A percentile compares a stretch with the other conserved stretches of the same genome.
Evolutionary conservation across 2,888 invertebrate species (phyloP).

Genomic region (Aphelenchoides bicaudatus): DNA sequence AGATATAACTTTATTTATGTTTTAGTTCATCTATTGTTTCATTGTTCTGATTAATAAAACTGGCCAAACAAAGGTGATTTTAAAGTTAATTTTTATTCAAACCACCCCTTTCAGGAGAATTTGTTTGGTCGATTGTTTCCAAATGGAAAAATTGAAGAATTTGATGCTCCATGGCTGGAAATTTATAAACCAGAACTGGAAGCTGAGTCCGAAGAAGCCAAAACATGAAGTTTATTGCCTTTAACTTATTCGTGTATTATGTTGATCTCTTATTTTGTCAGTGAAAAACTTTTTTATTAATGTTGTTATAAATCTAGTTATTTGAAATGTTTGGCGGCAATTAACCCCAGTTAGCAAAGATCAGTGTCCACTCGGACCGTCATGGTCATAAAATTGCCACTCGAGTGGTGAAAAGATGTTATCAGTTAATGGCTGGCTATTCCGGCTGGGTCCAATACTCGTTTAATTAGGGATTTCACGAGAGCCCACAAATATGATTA

Average conservation of each 20-base stretch:
- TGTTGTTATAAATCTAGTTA: too few relatives aligned
- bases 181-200: neutral
- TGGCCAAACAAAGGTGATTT: neutral
- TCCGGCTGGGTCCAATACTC: too few relatives aligned
- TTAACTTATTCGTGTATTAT: neutral
- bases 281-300: neutral
- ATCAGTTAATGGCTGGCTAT: too few relatives aligned
- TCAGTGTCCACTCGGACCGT: too few relatives aligned
- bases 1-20: too few relatives aligned
- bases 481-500: too few relatives aligned
- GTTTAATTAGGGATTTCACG: too few relatives aligned
- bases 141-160: constrained; percentile 27
- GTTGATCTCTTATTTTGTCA: neutral
- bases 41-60: neutral
- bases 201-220: neutral
- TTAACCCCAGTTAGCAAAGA: too few relatives aligned
- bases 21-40: constrained; percentile 9
- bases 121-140: neutral
- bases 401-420: too few relatives aligned
- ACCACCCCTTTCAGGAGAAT: neutral
- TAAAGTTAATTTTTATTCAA: neutral
- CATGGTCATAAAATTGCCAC: too few relatives aligned
- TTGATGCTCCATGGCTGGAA: constrained; percentile 45
- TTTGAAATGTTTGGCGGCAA: too few relatives aligned
- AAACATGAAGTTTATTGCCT: constrained; percentile 7